These are phyloP conservation scores for Serripes groenlandicus DNA, from an alignment of 2,888 invertebrate species.

Conservation along the genomic window DNA sequence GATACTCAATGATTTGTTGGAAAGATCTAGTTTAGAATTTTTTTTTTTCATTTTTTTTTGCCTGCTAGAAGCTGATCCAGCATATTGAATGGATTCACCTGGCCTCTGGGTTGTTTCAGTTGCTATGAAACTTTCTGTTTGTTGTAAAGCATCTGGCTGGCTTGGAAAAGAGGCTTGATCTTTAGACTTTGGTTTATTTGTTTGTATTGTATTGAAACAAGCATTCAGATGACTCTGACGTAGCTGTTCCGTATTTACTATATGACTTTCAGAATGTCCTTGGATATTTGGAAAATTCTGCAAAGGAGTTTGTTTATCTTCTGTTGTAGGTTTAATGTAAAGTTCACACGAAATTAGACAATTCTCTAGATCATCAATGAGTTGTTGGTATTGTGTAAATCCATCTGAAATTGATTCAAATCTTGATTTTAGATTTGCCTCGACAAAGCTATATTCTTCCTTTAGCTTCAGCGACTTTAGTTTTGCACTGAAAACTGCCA, in stretches of 20 bases:
- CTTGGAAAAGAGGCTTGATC: too few relatives aligned
- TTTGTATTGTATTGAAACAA: background rate
- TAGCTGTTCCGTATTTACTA: background rate
- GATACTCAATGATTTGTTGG: background rate
- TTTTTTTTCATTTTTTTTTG: too few relatives aligned
- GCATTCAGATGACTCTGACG: background rate
- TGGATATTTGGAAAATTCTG: too few relatives aligned
- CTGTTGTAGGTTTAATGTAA: background rate
- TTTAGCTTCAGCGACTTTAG: background rate
- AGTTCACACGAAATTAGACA: background rate
- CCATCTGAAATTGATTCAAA: background rate
- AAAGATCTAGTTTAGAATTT: background rate
- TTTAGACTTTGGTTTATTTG: background rate
- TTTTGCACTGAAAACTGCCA: constrained; percentile 11
- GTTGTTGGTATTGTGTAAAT: background rate
- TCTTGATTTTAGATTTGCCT: background rate
- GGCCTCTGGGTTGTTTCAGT: too few relatives aligned
- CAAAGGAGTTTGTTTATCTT: too few relatives aligned
- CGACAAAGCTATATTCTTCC: constrained; percentile 2
- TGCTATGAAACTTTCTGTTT: too few relatives aligned
- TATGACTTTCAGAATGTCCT: background rate
- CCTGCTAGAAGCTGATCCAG: too few relatives aligned
- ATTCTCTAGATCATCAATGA: constrained; percentile 5
- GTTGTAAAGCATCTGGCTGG: too few relatives aligned
- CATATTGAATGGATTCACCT: too few relatives aligned